Conservation (phyloP, 2,113 vertebrate genomes). For the Acrocephalus kingi region DNA sequence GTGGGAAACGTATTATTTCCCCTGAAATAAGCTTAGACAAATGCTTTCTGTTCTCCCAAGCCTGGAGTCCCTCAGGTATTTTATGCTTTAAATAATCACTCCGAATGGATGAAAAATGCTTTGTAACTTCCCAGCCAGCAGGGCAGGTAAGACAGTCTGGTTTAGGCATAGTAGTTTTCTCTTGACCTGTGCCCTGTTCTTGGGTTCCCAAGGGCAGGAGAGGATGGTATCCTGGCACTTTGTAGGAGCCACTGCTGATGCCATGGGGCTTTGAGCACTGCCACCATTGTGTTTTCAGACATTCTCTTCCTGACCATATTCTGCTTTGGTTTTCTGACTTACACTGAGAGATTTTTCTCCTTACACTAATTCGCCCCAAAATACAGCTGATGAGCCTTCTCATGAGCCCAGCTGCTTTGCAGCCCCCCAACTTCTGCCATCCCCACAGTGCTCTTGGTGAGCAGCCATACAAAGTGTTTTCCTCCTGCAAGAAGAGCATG, state of each 20-base stretch:
- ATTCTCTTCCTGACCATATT: not conserved
- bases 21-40: constrained; percentile 6
- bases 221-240: not conserved
- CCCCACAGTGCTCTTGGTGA: accelerated
- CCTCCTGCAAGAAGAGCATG: not conserved
- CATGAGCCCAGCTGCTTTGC: not conserved
- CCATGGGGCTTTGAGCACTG: not conserved
- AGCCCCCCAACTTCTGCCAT: not conserved
- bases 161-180: not conserved
- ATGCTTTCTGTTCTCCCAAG: not conserved
- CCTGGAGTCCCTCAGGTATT: not conserved
- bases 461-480: accelerated
- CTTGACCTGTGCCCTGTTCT: accelerated
- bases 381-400: not conserved
- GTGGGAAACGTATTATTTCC: constrained; percentile 3
- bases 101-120: not conserved
- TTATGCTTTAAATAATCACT: not conserved
- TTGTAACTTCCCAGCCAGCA: not conserved
- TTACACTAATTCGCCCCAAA: not conserved
- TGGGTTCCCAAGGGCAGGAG: not conserved
- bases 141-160: not conserved
- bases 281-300: accelerated
- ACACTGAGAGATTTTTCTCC: not conserved
- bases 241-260: not conserved
- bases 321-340: not conserved